Base-by-base conservation (phyloP, 2,888 invertebrate species). In the Athalia cordata region DNA sequence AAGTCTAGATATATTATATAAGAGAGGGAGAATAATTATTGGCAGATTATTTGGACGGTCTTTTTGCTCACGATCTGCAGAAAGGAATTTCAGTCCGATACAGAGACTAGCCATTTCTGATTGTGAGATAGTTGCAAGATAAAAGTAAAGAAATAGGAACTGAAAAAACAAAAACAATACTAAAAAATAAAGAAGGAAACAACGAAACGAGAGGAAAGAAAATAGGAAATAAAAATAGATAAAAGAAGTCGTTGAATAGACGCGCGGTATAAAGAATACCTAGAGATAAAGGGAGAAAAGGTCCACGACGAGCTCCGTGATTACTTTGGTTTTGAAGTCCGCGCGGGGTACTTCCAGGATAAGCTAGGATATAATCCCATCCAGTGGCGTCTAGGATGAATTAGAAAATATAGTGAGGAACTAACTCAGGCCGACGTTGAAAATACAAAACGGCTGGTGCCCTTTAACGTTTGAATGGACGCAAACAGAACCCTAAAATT, bases 401-500 rank as follows among this genome's bases (percentile, higher is more conserved):
- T 59, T 59, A 45, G 72, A 72, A 72, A 72, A 13, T 55, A 29
- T 55, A 68, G 43, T 55, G 68, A 55, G 55, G 50, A 4, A 13
- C 15, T 13, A 13, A 13, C 5, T 29, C 72, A 57, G 13, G 57
- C 45, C 13, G 57, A 47, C 52, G 59, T 47, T 45, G 72, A 57
- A 72, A 72, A 57, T 59, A 72, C 72, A 72, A 72, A 72, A 59
- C 72, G 57, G 6, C 9, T 4, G n/a, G 57, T 57, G 15, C 68
- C 68, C 68, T 68, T 55, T 52, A 59, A 59, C 72, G 59, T 59
- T 29, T 72, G 57, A 47, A 72, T 47, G 72, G 72, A 72, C 43
- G 72, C 72, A 72, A 59, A 72, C 72, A 57, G 13, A 72, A 59
- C n/a, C 59, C 72, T 72, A 72, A 72, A 72, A 72, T 57, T 72